phyloP scores from a whole-genome alignment of 2,797 vertebrate genomes.

The Benthosema pterotum region DNA sequence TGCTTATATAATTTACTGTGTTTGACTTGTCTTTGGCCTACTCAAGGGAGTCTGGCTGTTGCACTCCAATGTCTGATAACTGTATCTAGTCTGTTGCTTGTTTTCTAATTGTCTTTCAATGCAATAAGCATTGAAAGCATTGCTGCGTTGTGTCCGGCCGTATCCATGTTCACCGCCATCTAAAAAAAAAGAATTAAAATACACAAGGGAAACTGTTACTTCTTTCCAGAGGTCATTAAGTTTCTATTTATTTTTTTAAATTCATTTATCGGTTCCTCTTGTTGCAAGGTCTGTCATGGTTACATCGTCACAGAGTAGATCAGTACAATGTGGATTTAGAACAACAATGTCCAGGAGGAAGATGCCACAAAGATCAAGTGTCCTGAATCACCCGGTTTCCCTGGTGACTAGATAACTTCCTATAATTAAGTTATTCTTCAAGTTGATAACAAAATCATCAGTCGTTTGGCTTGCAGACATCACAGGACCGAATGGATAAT shows the following conservation, averaged over 20 bases:
- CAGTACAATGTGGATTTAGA: conserved; percentile 8
- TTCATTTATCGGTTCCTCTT: conserved; percentile 27
- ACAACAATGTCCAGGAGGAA: background rate
- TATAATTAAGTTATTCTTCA: too few relatives aligned
- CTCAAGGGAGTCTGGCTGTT: background rate
- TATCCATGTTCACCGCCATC: background rate
- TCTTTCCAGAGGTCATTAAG: conserved; percentile 33
- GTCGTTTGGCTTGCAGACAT: conserved; percentile 13
- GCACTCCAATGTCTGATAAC: background rate
- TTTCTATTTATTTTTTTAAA: conserved; percentile 49
- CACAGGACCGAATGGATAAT: conserved; percentile 11
- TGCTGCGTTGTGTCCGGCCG: background rate
- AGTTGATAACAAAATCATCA: conserved; percentile 9
- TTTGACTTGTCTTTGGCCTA: background rate
- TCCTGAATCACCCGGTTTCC: too few relatives aligned
- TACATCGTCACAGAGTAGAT: conserved; percentile 28
- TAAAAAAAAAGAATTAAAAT: conserved; percentile 6
- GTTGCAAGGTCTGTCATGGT: conserved; percentile 27
- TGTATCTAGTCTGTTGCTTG: background rate
- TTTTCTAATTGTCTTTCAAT: conserved; percentile 10
- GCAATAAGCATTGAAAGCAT: too few relatives aligned
- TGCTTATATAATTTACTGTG: too few relatives aligned
- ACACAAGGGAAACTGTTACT: background rate
- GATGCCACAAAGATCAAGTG: background rate
- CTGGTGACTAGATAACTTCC: too few relatives aligned